Conservation (phyloP, 2,113 vertebrate species). For the Nothoprocta perdicaria region DNA sequence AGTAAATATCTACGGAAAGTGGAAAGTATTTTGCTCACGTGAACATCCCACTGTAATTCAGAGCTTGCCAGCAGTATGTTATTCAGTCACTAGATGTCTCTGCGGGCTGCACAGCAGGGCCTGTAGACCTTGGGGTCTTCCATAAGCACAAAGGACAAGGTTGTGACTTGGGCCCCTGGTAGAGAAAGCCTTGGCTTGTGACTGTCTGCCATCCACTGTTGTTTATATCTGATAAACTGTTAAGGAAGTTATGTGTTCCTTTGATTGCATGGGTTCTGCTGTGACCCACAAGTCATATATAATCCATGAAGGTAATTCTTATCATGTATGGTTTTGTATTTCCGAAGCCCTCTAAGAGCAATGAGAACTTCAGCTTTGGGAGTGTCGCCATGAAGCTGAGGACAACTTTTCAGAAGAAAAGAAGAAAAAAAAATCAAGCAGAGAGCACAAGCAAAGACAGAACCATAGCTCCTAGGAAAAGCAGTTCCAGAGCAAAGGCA, state of each 20-base stretch:
- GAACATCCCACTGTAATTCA: fast-evolving
- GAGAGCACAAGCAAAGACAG: background rate
- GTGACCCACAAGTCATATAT: fast-evolving
- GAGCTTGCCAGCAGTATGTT: background rate
- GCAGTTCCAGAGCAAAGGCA: background rate
- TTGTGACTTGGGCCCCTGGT: background rate
- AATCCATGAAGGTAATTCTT: background rate
- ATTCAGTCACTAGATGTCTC: conserved; percentile 8
- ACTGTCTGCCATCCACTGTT: background rate
- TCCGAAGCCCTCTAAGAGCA: background rate
- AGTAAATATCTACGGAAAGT: background rate
- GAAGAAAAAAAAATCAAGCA: background rate
- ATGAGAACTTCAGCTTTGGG: background rate
- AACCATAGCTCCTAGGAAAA: background rate
- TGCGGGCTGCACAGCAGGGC: background rate
- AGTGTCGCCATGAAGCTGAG: background rate
- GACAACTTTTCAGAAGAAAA: no score
- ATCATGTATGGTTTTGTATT: background rate
- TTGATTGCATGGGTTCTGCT: fast-evolving
- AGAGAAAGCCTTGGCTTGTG: background rate
- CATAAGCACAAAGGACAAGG: background rate
- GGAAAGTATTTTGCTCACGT: background rate
- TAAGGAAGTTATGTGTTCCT: background rate
- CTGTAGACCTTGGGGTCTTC: background rate
- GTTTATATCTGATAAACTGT: background rate